These are phyloP conservation scores for Zaprionus ornatus DNA, from an alignment of 1,140 invertebrate genomes.

Conservation along the genomic window DNA sequence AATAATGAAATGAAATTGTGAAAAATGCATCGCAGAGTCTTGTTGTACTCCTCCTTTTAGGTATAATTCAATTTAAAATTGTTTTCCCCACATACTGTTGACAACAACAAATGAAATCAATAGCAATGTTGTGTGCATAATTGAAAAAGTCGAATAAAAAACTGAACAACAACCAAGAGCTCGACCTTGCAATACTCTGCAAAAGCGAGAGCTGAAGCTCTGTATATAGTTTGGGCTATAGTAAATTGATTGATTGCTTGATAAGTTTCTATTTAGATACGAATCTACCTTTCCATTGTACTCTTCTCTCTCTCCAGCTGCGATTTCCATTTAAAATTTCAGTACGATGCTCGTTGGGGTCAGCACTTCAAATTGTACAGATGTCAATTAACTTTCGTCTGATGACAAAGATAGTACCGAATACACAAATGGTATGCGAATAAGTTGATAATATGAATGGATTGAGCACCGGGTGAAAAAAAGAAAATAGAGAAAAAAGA, in stretches of 20 bases:
- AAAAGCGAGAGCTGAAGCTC: background rate
- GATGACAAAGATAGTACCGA: conserved; percentile 30
- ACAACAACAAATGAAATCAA: conserved; percentile 33
- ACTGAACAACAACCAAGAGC: background rate
- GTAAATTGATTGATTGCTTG: background rate
- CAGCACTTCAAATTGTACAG: conserved; percentile 42
- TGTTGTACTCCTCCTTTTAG: conserved; percentile 40
- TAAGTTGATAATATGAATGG: conserved; percentile 13
- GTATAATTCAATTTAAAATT: conserved; percentile 72
- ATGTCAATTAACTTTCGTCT: conserved; percentile 71
- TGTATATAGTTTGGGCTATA: background rate
- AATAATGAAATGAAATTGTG: conserved; percentile 7
- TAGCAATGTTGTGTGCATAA: conserved; percentile 43
- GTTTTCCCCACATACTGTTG: conserved; percentile 34
- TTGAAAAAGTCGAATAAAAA: conserved; percentile 60
- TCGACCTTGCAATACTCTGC: background rate
- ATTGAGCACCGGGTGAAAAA: background rate
- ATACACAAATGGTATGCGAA: conserved; percentile 33
- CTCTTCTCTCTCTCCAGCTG: background rate
- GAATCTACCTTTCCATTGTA: background rate
- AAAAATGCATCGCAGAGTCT: conserved; percentile 16
- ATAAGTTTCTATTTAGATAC: background rate
- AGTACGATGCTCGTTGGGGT: conserved; percentile 3
- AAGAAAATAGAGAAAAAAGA: conserved; percentile 17
- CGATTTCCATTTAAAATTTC: background rate